These are phyloP conservation scores for Marisa cornuarietis DNA, from an alignment of 1,140 invertebrate species.

Conservation along the genomic window DNA sequence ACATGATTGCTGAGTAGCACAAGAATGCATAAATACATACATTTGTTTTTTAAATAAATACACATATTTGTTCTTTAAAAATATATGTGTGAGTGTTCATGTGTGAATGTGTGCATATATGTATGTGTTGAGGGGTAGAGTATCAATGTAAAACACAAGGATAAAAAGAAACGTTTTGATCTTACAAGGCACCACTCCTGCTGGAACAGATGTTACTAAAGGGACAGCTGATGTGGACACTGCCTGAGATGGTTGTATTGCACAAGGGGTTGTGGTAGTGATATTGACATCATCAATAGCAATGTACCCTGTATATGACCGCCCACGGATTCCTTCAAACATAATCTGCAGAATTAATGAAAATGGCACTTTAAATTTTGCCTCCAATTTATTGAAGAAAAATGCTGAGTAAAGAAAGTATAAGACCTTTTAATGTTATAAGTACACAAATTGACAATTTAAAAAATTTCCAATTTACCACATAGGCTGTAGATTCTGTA, in stretches of 20 bases:
- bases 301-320: conserved; percentile 67
- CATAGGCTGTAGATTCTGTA: conserved; percentile 30
- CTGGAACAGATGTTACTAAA: not conserved
- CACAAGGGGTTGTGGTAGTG: conserved; percentile 41
- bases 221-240: not conserved
- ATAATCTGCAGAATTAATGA: conserved; percentile 68
- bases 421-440: not conserved
- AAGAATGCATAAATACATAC: not conserved
- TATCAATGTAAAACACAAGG: too few species aligned
- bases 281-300: conserved; percentile 65
- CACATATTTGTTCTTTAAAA: not conserved
- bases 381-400: not conserved
- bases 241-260: conserved; percentile 2
- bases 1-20: not conserved
- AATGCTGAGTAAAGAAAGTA: not conserved
- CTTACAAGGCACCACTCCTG: conserved; percentile 8
- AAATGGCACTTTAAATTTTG: not conserved
- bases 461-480: conserved; percentile 11
- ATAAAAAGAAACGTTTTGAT: not conserved
- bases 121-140: not conserved
- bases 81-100: not conserved
- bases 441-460: not conserved
- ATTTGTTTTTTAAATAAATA: not conserved
- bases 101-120: not conserved
- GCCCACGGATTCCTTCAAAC: conserved; percentile 75